Conservation (phyloP, 23 tunicate genomes). For the Phallusia fumigata region DNA sequence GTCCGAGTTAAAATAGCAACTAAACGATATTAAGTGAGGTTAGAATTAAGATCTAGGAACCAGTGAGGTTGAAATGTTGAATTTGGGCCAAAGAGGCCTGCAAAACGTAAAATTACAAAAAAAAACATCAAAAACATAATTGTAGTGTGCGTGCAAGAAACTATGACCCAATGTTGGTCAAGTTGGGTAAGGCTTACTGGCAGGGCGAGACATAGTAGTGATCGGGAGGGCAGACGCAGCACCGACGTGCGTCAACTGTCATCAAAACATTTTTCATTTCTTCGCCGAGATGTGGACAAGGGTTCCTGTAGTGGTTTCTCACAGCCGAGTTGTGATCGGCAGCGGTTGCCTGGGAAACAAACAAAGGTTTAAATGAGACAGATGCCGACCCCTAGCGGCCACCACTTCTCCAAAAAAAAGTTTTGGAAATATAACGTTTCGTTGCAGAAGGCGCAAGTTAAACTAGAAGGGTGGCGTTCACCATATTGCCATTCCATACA, state of each 20-base stretch:
- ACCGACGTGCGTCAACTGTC: neutral
- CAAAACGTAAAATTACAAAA: no score
- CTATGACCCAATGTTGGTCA: neutral
- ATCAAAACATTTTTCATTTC: neutral
- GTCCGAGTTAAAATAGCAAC: no score
- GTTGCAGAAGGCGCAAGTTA: no score
- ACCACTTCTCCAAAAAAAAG: neutral
- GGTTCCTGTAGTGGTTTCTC: neutral
- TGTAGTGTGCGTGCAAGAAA: neutral
- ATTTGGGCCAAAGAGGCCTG: no score
- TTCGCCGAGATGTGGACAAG: neutral
- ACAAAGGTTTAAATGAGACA: no score
- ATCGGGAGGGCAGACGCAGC: neutral
- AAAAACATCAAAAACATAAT: neutral
- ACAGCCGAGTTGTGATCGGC: neutral
- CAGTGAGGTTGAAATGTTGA: no score
- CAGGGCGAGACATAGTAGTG: neutral
- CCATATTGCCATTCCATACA: no score
- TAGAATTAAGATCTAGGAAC: no score
- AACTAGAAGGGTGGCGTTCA: no score
- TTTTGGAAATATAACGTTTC: neutral
- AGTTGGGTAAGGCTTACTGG: neutral
- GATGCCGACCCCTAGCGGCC: no score
- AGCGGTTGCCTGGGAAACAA: neutral
- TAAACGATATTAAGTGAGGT: no score